Evolutionary conservation across 92 coral and sea anemone genomes (phyloP).

Genomic region (Porites evermanni): DNA sequence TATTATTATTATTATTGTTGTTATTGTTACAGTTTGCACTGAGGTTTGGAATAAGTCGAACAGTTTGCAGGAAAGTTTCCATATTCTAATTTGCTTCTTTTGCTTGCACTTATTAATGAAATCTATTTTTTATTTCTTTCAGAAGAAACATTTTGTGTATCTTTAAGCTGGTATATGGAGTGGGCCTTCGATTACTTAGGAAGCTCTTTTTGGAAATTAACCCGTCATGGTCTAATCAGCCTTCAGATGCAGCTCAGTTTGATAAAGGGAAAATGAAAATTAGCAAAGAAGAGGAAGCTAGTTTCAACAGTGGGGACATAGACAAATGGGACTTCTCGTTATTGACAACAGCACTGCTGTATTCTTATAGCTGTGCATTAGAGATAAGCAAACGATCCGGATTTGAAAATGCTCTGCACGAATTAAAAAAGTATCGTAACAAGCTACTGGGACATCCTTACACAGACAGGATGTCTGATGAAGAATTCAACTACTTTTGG

Average conservation of each 20-base stretch:
- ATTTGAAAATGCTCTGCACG: constrained; percentile 40
- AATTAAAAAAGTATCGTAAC: constrained; percentile 75
- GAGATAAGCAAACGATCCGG: constrained; percentile 50
- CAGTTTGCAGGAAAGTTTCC: no score
- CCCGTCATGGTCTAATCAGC: constrained; percentile 83
- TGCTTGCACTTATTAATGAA: not conserved
- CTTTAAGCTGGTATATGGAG: constrained; percentile 71
- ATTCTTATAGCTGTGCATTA: constrained; percentile 56
- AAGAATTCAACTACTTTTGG: constrained; percentile 70
- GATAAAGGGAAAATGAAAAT: constrained; percentile 68
- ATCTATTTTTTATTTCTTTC: not conserved
- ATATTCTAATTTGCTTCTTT: no score
- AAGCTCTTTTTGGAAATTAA: constrained; percentile 71
- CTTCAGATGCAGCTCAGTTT: constrained; percentile 73
- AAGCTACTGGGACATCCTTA: constrained; percentile 72
- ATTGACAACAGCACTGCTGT: constrained; percentile 74
- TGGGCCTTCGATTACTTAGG: constrained; percentile 70
- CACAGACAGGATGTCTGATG: constrained; percentile 67
- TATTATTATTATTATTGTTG: no score
- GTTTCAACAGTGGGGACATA: constrained; percentile 77
- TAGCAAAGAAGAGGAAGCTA: constrained; percentile 41
- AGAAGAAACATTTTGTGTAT: constrained; percentile 74
- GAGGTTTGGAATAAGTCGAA: no score
- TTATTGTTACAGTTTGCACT: no score
- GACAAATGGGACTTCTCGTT: constrained; percentile 86